Percentiles rank a stretch among this genome's conserved stretches.
phyloP scores from a whole-genome alignment of 2,888 invertebrate genomes.

The Drosophila kuntzei region DNA sequence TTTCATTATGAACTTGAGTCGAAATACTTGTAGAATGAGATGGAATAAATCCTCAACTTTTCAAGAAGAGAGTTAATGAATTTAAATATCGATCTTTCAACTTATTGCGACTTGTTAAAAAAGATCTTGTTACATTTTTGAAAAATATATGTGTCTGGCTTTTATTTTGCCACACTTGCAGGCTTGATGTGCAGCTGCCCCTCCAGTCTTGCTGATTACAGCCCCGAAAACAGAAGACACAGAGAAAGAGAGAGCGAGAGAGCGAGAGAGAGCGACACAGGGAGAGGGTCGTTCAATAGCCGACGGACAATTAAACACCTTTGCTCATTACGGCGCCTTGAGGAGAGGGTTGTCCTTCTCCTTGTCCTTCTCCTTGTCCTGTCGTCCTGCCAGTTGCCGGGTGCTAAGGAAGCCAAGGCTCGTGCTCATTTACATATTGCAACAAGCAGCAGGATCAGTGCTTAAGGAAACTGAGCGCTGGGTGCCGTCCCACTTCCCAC shows the following conservation, averaged over 20 bases:
- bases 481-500: constrained; percentile 61
- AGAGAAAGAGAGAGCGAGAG: neutral
- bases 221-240: neutral
- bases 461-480: constrained; percentile 41
- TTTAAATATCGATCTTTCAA: neutral
- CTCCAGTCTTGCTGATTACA: neutral
- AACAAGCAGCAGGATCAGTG: constrained; percentile 56
- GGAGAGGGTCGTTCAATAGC: constrained; percentile 28
- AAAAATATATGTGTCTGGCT: no score
- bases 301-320: constrained; percentile 75
- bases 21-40: no score
- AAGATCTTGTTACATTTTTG: neutral
- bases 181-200: neutral
- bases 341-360: constrained; percentile 50
- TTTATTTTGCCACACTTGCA: constrained; percentile 3
- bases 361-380: constrained; percentile 7
- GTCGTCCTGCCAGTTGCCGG: constrained; percentile 17
- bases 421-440: constrained; percentile 76
- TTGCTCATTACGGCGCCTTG: constrained; percentile 65
- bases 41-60: no score
- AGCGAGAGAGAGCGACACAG: neutral
- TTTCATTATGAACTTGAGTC: no score
- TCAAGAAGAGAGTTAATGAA: no score
- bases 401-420: constrained; percentile 26
- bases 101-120: neutral